Conservation (phyloP, 2,113 vertebrate genomes). For the Daubentonia madagascariensis region DNA sequence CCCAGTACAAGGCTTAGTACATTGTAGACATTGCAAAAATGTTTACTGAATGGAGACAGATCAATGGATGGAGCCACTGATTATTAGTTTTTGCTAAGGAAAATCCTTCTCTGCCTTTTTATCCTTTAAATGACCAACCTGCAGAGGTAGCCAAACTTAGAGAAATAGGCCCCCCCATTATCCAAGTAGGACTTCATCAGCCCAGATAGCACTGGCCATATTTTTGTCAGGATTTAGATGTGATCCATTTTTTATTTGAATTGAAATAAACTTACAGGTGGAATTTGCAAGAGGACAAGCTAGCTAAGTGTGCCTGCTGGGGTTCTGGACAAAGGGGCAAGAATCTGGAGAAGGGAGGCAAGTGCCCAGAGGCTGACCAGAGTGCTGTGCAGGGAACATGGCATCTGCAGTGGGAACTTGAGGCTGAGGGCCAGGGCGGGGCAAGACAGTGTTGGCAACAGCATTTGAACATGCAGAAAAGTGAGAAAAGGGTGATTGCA, state of each 20-base stretch:
- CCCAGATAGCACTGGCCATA: not conserved
- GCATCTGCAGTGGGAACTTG: not conserved
- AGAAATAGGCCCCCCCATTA: not conserved
- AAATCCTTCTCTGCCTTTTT: not conserved
- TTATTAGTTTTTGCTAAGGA: not conserved
- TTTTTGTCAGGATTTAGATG: slow-evolving; percentile 41
- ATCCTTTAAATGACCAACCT: not conserved
- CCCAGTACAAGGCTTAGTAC: not conserved
- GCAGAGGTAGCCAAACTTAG: not conserved
- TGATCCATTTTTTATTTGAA: slow-evolving; percentile 10
- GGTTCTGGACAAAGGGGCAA: not conserved
- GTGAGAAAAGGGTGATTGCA: not conserved
- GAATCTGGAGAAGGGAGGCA: not conserved
- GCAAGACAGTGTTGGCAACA: not conserved
- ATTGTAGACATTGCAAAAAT: not conserved
- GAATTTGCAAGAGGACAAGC: not conserved
- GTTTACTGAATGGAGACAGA: not conserved
- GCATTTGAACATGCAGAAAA: not conserved
- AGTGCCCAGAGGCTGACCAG: not conserved
- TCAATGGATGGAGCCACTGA: not conserved
- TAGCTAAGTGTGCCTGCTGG: not conserved
- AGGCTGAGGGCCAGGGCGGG: not conserved
- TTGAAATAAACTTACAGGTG: slow-evolving; percentile 1
- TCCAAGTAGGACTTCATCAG: not conserved
- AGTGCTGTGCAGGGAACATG: not conserved